Conservation (phyloP, 92 coral and sea anemone species). For the Phymanthus crucifer region DNA sequence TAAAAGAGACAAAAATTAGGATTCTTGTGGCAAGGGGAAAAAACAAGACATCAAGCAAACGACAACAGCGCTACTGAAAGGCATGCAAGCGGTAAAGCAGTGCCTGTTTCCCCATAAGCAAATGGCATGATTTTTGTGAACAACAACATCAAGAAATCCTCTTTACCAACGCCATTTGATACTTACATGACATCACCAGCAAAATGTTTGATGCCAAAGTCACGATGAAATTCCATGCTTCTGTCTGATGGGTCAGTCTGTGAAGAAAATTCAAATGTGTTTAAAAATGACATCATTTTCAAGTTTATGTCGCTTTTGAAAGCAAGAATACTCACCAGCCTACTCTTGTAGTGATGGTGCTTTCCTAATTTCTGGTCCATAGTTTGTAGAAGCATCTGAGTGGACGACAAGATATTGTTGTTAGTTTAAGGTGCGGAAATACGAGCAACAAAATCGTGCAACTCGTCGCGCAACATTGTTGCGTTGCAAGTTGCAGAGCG, state of each 20-base stretch:
- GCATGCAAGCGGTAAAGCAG: too few species aligned
- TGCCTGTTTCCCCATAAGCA: too few species aligned
- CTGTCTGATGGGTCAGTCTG: constrained; percentile 92
- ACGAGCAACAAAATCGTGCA: too few species aligned
- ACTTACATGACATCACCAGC: constrained; percentile 99
- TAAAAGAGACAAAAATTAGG: constrained; percentile 16
- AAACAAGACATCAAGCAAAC: too few species aligned
- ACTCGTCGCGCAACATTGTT: too few species aligned
- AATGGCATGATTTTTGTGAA: too few species aligned
- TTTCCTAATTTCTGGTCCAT: constrained; percentile 93
- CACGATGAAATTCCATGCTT: constrained; percentile 78
- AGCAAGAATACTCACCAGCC: constrained; percentile 62
- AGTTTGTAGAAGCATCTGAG: constrained; percentile 84
- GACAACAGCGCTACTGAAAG: too few species aligned
- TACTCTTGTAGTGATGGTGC: constrained; percentile 85
- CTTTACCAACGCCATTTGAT: too few species aligned
- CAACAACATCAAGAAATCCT: not conserved
- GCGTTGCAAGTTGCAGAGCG: too few species aligned
- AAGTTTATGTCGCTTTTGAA: not conserved
- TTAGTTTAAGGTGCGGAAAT: not conserved
- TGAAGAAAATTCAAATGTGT: not conserved
- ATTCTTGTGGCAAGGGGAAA: not conserved
- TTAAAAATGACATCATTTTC: not conserved
- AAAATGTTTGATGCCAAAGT: constrained; percentile 87
- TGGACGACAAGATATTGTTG: not conserved